These are phyloP conservation scores for Neolamprologus fasciatus DNA, from an alignment of 2,113 vertebrate genomes.

Conservation along the genomic window DNA sequence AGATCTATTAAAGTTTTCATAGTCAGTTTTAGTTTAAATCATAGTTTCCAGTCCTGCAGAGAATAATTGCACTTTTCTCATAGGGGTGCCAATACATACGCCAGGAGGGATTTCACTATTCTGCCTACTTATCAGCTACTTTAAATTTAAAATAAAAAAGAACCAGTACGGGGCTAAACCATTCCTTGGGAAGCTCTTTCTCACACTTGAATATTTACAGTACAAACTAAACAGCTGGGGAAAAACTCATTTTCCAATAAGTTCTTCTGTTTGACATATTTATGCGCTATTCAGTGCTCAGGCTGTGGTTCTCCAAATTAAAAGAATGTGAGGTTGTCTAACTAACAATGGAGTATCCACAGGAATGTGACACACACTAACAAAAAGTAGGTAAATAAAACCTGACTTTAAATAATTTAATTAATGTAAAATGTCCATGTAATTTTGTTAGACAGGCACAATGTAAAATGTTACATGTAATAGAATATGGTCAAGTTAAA, in stretches of 20 bases:
- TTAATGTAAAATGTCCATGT: neutral
- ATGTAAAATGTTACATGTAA: neutral
- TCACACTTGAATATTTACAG: neutral
- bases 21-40: neutral
- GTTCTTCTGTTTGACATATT: neutral
- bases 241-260: neutral
- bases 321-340: neutral
- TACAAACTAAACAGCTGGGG: neutral
- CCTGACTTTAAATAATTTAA: neutral
- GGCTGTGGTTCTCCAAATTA: neutral
- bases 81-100: neutral
- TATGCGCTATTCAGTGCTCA: neutral
- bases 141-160: neutral
- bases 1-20: neutral
- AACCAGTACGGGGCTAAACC: neutral
- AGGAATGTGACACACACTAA: neutral
- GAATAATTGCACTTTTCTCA: neutral
- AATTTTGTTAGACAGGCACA: neutral
- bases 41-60: neutral
- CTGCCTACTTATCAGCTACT: neutral
- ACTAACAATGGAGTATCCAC: neutral
- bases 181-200: neutral
- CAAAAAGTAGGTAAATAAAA: neutral
- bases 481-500: neutral
- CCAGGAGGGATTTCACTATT: neutral